Percentiles rank a stretch among this genome's conserved stretches.
These are phyloP conservation scores for Brassicogethes aeneus DNA, from an alignment of 2,888 invertebrate genomes.

Conservation along the genomic window DNA sequence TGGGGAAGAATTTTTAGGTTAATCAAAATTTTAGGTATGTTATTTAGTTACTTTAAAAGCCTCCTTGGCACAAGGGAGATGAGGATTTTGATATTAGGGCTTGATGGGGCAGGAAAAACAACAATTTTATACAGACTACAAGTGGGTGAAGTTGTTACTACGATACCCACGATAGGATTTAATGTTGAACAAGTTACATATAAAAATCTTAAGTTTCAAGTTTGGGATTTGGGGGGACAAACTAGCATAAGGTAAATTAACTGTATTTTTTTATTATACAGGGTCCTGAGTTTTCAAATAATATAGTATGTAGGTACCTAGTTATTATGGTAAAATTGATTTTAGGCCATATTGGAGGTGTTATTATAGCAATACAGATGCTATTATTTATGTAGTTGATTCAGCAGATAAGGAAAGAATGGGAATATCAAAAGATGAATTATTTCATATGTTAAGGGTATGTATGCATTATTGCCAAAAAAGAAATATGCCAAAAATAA, in stretches of 20 bases:
- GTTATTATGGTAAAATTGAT: too few species aligned
- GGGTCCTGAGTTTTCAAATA: not conserved
- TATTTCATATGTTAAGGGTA: slow-evolving; percentile 94
- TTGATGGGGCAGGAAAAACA: slow-evolving; percentile 99
- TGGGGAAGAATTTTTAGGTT: slow-evolving; percentile 7
- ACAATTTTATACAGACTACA: slow-evolving; percentile 96
- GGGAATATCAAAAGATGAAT: slow-evolving; percentile 97
- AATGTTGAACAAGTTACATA: slow-evolving; percentile 99
- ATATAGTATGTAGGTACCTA: too few species aligned
- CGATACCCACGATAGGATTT: slow-evolving; percentile 97
- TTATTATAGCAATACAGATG: slow-evolving; percentile 99
- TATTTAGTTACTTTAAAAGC: slow-evolving; percentile 93
- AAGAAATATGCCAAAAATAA: too few species aligned
- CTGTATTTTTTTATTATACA: not conserved
- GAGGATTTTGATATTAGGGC: slow-evolving; percentile 93
- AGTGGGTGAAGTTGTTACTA: slow-evolving; percentile 97
- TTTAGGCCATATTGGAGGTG: slow-evolving; percentile 98
- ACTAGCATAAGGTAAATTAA: slow-evolving; percentile 84
- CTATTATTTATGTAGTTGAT: slow-evolving; percentile 99
- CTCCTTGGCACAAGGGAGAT: slow-evolving; percentile 95
- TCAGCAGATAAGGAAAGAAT: slow-evolving; percentile 98
- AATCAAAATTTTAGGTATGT: slow-evolving; percentile 62
- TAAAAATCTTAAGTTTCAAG: slow-evolving; percentile 99
- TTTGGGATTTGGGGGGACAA: slow-evolving; percentile 98
- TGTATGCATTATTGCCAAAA: too few species aligned